Percentiles rank a stretch among this genome's conserved stretches.
Conservation (phyloP, 2,113 vertebrate species). For the Pseudopodoces humilis region DNA sequence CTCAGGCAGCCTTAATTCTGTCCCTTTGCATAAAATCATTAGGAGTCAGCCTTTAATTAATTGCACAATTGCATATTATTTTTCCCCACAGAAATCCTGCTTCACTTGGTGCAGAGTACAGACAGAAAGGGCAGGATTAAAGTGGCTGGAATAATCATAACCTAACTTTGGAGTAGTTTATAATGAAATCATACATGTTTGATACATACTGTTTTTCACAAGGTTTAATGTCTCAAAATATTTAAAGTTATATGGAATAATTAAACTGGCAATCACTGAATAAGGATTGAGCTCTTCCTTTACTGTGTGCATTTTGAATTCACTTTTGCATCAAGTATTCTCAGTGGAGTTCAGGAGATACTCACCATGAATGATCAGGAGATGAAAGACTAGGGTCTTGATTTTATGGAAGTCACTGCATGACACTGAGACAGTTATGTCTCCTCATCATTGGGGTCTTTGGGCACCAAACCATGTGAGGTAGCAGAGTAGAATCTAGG, state of each 20-base stretch:
- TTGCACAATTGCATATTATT: constrained; percentile 35
- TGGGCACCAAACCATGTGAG: not conserved
- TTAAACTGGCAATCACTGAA: not conserved
- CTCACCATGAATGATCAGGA: not conserved
- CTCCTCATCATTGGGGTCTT: not conserved
- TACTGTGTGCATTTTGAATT: not conserved
- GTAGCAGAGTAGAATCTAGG: not conserved
- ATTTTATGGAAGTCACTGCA: not conserved
- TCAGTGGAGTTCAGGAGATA: not conserved
- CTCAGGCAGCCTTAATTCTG: constrained; percentile 46
- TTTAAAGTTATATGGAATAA: not conserved
- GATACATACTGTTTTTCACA: not conserved
- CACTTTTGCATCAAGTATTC: not conserved
- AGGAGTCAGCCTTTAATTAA: constrained; percentile 47
- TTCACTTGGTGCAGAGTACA: not conserved
- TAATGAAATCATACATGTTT: not conserved
- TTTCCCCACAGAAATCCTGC: constrained; percentile 40
- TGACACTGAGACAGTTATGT: not conserved
- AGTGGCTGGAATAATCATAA: not conserved
- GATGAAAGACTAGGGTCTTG: not conserved
- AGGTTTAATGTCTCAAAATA: not conserved
- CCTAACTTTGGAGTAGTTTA: not conserved
- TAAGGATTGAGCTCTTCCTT: not conserved
- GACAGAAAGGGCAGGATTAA: constrained; percentile 7
- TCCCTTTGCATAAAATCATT: constrained; percentile 52